These are phyloP conservation scores for Brenthis hecate DNA, from an alignment of 2,888 invertebrate species.

Conservation along the genomic window DNA sequence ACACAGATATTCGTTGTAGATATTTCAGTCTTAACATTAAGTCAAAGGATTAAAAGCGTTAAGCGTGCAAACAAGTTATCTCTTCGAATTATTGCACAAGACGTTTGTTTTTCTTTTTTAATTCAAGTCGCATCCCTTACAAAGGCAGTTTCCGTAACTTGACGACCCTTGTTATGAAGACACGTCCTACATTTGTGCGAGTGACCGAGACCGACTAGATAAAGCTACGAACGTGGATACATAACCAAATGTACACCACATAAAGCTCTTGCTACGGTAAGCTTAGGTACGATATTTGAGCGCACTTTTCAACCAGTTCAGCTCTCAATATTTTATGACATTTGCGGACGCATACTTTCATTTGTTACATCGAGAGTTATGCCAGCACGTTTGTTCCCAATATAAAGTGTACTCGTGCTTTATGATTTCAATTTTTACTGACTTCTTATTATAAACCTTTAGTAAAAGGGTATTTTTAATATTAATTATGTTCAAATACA, in stretches of 20 bases:
- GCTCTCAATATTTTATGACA: constrained; percentile 32
- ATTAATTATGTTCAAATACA: too few species aligned
- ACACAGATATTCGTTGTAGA: neutral
- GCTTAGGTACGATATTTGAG: constrained; percentile 19
- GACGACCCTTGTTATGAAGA: constrained; percentile 45
- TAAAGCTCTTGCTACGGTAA: neutral
- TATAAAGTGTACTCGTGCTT: constrained; percentile 10
- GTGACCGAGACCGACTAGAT: constrained; percentile 42
- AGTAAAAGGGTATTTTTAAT: too few species aligned
- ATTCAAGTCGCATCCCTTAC: constrained; percentile 31
- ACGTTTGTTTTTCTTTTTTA: constrained; percentile 21
- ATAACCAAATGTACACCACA: constrained; percentile 1
- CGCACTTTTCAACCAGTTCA: neutral
- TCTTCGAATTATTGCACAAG: constrained; percentile 10
- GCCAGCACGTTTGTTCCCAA: constrained; percentile 22
- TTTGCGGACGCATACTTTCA: constrained; percentile 29
- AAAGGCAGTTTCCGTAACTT: constrained; percentile 32
- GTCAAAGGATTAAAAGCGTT: too few species aligned
- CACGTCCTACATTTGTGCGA: constrained; percentile 44
- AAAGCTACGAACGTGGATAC: constrained; percentile 21
- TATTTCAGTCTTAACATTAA: too few species aligned
- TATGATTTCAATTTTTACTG: constrained; percentile 8
- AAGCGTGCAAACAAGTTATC: too few species aligned
- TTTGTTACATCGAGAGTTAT: constrained; percentile 27
- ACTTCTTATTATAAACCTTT: neutral